Evolutionary conservation across 2,888 invertebrate genomes (phyloP), one percentile per base, ranked within the genome.

Genomic region (Pyrrhosoma nymphula): DNA sequence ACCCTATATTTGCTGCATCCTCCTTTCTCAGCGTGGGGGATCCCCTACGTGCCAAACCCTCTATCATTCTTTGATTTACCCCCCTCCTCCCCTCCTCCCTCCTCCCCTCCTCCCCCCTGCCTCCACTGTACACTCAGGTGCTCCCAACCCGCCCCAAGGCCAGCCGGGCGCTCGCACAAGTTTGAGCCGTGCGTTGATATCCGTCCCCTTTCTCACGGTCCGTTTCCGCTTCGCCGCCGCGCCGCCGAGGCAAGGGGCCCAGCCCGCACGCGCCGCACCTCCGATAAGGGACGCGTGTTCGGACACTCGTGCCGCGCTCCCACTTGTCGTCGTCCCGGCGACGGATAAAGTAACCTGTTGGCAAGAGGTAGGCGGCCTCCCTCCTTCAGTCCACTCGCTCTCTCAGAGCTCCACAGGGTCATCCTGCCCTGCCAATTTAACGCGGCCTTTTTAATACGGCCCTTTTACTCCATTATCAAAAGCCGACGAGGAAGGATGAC

Each of bases 261-360:
- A 3, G 82, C 16, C 30, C 14, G 82, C 30, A 23, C 69, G 69
- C 69, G 35, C 30, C 30, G 16, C 12, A 1, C 82, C 14, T 30
- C 35, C 3, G 30, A 82, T 82, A 82, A 82, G 35, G 82, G 30
- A 16, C 82, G 82, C 82, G 82, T 82, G 82, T 82, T n/a, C 35
- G 82, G 82, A 35, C 30, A 16, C 82, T 82, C 82, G 82, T n/a
- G 69, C 69, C 91, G 63, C 63, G 63, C 47, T 23, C 69, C 63
- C 91, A 35, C 63, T 91, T 91, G 35, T 35, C 63, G 91, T 69
- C 69, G 69, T 47, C 63, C 60, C 35, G 75, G 69, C 93, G 69
- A 93, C 93, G 75, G 93, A 93, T 93, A 93, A 93, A 93, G 69
- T 93, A 93, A 93, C 93, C 69, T 93, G 93, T 93, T 93, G 93